Evolutionary conservation across 92 coral and sea anemone species (phyloP).

Genomic region (Palythoa heliodiscus): DNA sequence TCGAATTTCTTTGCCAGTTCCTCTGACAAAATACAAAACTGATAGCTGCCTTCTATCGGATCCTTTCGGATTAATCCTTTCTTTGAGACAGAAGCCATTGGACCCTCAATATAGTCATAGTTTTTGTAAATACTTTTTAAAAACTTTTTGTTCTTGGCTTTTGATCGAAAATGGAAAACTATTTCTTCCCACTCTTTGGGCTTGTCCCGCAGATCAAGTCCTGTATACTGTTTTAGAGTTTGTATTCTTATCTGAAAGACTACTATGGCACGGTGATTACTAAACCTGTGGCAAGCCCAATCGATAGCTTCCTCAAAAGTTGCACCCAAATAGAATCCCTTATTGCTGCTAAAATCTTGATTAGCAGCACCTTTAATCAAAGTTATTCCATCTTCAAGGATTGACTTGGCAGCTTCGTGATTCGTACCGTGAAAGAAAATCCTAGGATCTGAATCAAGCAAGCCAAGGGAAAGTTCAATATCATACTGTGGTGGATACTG

Average conservation of each 20-base stretch:
- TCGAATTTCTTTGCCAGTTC: constrained; percentile 9
- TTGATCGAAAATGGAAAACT: not conserved
- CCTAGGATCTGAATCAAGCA: not conserved
- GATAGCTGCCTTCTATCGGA: constrained; percentile 16
- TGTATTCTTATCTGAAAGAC: constrained; percentile 11
- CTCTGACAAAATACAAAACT: constrained; percentile 29
- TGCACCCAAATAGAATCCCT: constrained; percentile 45
- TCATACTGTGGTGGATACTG: constrained; percentile 11
- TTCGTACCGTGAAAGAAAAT: constrained; percentile 56
- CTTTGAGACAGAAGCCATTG: constrained; percentile 23
- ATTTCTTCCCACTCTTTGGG: not conserved
- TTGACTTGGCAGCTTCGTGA: constrained; percentile 38
- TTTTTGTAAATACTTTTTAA: not conserved
- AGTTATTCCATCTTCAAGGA: constrained; percentile 40
- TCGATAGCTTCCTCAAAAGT: constrained; percentile 15
- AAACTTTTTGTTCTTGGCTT: not conserved
- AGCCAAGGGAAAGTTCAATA: not conserved
- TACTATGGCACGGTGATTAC: constrained; percentile 6
- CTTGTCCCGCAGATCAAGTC: constrained; percentile 18
- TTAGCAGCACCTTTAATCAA: not conserved
- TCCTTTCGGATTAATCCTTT: not conserved
- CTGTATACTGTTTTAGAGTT: not conserved
- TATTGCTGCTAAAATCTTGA: constrained; percentile 43
- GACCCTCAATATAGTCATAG: constrained; percentile 7
- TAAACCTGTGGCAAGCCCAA: constrained; percentile 25